Percentiles rank a stretch among this genome's conserved stretches.
Evolutionary conservation across 2,888 invertebrate species (phyloP).

Genomic region (Tipula confusa): DNA sequence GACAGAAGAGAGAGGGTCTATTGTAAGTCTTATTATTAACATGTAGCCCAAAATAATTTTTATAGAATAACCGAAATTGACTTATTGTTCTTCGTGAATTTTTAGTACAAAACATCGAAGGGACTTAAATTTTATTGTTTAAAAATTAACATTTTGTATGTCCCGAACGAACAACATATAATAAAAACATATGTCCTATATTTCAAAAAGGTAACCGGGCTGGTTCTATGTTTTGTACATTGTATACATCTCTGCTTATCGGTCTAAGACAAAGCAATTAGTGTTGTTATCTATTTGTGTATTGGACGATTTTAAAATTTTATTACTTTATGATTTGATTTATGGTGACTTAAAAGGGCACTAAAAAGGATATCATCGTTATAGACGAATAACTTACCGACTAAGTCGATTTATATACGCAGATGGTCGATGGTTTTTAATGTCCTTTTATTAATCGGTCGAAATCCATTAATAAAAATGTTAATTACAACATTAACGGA

Average conservation of each 20-base stretch:
- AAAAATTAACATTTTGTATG: neutral
- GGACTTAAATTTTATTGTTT: neutral
- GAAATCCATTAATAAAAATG: neutral
- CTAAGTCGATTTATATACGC: neutral
- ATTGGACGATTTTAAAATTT: neutral
- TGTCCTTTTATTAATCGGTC: neutral
- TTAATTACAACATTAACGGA: constrained; percentile 6
- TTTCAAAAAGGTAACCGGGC: neutral
- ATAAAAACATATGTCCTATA: constrained; percentile 10
- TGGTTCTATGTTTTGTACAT: neutral
- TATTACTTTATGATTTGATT: constrained; percentile 3
- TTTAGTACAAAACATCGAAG: neutral
- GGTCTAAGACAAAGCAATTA: constrained; percentile 12
- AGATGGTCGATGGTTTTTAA: neutral
- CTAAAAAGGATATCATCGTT: neutral
- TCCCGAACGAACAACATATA: neutral
- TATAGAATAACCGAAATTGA: neutral
- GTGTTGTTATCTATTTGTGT: neutral
- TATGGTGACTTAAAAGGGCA: neutral
- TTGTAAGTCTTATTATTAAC: neutral
- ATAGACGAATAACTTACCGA: no score
- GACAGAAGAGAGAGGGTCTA: neutral
- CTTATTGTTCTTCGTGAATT: neutral
- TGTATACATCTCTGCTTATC: neutral
- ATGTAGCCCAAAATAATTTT: neutral